Base-by-base conservation (phyloP, 2,113 vertebrate genomes). In the Calidris pygmaea region DNA sequence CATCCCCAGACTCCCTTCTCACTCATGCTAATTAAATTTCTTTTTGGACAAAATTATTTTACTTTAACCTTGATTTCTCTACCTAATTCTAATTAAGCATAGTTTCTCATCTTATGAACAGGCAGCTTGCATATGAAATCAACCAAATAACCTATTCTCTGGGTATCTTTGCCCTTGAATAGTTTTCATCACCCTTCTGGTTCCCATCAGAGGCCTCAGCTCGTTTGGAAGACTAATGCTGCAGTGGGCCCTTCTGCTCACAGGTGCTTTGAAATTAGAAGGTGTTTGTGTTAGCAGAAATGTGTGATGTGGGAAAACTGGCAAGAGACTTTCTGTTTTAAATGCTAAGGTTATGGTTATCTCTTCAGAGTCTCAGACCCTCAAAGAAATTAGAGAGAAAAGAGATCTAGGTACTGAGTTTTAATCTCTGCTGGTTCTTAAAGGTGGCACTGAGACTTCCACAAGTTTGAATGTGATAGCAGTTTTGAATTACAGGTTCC, bases 351-450 rank as follows among this genome's bases (percentile, higher is more conserved):
- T 53, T 94, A 29, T 48, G 7, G 17, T 62, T 84, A 19, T 37
- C 21, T 56, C 18, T 82, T 87, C n/a, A 23, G n/a, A 60, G 23
- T 56, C 14, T n/a, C 12, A 84, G 32, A 48, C 26, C 8, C 27
- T 67, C 32, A 91, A 72, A 72, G 21, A 45, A 89, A 74, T 26
- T 27, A 35, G 32, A 70, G 14, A 60, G 24, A 70, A 70, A 87
- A 39, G 30, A 60, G 14, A 43, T 7, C 4, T 50, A 35, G 43
- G 27, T 26, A 75, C 7, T 48, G 37, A 67, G 14, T 52, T 91
- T 85, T 74, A 67, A 35, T 62, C 23, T 90, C 29, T 87, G 60
- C 14, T 56, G 19, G 47, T 90, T 87, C 50, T 79, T 93, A 60
- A 37, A 18, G 7, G 10, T 75, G 10, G 2, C 20, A 43, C 26